A percentile compares a stretch with the other conserved stretches of the same genome.
Evolutionary conservation across 1,140 invertebrate genomes (phyloP).

Genomic region (Orchesella cincta): DNA sequence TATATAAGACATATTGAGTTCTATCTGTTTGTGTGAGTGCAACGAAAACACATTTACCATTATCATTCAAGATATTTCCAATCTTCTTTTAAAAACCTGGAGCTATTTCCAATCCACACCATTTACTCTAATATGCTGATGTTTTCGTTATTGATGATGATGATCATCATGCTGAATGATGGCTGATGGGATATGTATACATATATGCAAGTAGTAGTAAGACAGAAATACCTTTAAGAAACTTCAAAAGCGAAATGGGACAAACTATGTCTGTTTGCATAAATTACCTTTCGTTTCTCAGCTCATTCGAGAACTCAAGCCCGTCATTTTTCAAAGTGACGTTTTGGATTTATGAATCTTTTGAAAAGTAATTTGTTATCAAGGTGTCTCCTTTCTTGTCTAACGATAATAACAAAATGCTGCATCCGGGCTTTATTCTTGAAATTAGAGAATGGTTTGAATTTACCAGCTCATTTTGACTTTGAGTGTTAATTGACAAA

Average conservation of each 20-base stretch:
- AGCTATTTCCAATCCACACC: constrained; percentile 28
- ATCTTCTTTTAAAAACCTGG: neutral
- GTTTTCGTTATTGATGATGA: constrained; percentile 12
- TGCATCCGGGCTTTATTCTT: neutral
- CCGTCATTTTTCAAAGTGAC: constrained; percentile 24
- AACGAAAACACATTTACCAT: constrained; percentile 20
- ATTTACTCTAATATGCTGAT: constrained; percentile 3
- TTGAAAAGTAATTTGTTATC: constrained; percentile 16
- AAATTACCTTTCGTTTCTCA: neutral
- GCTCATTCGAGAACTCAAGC: neutral
- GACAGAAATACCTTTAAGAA: neutral
- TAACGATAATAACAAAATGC: constrained; percentile 14
- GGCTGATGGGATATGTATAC: neutral
- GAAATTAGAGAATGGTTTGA: neutral
- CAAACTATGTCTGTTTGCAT: neutral
- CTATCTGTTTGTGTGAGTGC: too few relatives aligned
- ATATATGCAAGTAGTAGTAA: neutral
- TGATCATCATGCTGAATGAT: constrained; percentile 18
- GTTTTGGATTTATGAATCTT: constrained; percentile 18
- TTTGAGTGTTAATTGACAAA: neutral
- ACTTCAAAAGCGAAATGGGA: constrained; percentile 1
- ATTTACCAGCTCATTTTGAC: neutral
- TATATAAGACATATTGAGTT: too few relatives aligned
- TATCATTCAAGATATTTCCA: constrained; percentile 22
- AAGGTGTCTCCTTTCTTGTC: neutral